Evolutionary conservation across 2,113 vertebrate genomes (phyloP).

Genomic region (Rhinolophus sinicus): DNA sequence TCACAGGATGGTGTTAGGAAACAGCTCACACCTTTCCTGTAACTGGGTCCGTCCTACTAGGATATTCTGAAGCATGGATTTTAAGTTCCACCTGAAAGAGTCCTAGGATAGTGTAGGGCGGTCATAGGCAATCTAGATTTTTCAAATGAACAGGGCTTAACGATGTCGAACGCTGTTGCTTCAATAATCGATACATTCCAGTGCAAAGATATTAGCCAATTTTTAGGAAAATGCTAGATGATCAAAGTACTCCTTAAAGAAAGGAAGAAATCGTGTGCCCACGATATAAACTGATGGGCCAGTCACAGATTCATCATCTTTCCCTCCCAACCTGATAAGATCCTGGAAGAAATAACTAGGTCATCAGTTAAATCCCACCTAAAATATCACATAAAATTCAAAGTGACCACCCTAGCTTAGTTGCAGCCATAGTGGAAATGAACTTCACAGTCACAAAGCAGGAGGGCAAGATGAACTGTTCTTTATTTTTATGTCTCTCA

Average conservation of each 20-base stretch:
- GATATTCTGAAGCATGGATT: fast-evolving
- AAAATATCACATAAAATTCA: background rate
- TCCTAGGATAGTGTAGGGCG: background rate
- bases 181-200: background rate
- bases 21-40: background rate
- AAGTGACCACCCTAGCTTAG: background rate
- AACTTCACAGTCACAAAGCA: background rate
- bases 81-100: background rate
- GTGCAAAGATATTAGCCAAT: background rate
- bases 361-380: background rate
- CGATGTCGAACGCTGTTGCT: background rate
- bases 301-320: background rate
- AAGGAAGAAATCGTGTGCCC: background rate
- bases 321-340: background rate
- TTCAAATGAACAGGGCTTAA: background rate
- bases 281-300: background rate
- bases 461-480: background rate
- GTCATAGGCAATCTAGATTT: background rate
- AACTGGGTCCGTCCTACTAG: background rate
- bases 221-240: background rate
- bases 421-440: fast-evolving
- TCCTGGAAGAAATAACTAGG: background rate
- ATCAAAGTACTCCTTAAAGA: background rate
- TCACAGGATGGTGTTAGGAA: background rate
- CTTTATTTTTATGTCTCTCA: background rate